Evolutionary conservation across 2,113 vertebrate genomes (phyloP), one percentile per base, ranked within the genome.

Genomic region (Macquaria ambigua): DNA sequence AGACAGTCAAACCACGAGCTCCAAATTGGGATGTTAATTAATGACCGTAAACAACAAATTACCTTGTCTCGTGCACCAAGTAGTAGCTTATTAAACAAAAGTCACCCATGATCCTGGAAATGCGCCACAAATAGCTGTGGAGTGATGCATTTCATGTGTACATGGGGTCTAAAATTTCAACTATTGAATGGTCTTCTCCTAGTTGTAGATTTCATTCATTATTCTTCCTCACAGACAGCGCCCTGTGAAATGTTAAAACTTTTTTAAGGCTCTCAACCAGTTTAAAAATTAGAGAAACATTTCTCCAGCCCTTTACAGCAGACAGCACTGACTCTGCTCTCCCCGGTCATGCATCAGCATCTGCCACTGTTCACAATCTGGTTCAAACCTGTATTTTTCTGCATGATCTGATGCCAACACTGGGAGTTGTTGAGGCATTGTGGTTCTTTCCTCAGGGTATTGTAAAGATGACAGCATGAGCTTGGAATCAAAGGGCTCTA

Each of bases 351-450:
- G 87, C 88, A 80, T 72, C 86, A 86, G 69, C 91, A 92, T 88
- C 85, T 90, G 78, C 74, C 74, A 83, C 78, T 18, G 62, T 83
- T 83, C 87, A 77, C 87, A 91, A 89, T 93, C 86, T 94, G 88
- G 92, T 87, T 95, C 74, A 73, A 93, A 93, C 91, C 94, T 94
- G 92, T 87, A 62, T 89, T 92, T 83, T 89, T 87, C 0, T 69
- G 85, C 86, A 79, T 92, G 86, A 62, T 84, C 70, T 89, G 86
- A 79, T 85, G 82, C 77, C 74, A 79, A 69, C 76, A 52, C 79
- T 79, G 53, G 67, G 68, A 69, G 75, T 64, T 85, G 79, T 79
- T 83, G 81, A 84, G 70, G 74, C 87, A 77, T 89, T 77, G 41
- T 62, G 56, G 16, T 74, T 71, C 59, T 25, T 64, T 56, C 82